Percentiles rank a stretch among this genome's conserved stretches.
Conservation (phyloP, 2,797 vertebrate genomes). For the Picus viridis region DNA sequence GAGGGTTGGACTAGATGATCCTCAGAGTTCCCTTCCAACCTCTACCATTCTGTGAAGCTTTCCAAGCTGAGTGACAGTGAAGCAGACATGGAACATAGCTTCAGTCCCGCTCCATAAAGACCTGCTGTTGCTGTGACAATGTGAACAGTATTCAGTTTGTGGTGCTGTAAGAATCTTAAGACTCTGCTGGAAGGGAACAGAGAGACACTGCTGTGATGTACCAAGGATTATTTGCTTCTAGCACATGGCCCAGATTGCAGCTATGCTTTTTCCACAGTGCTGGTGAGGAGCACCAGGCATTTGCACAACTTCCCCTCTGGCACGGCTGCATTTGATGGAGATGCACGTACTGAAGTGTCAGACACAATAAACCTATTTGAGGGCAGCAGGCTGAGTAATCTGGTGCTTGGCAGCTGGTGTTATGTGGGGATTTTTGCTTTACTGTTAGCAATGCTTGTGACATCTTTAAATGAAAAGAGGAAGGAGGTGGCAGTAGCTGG, state of each 20-base stretch:
- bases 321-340: conserved; percentile 20
- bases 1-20: too few species aligned
- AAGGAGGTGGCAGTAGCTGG: conserved; percentile 34
- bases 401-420: conserved; percentile 55
- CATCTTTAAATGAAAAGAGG: conserved; percentile 35
- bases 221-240: not conserved
- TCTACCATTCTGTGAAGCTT: not conserved
- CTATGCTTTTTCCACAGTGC: not conserved
- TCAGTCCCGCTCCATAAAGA: accelerated
- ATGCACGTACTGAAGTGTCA: conserved; percentile 9
- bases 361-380: conserved; percentile 36
- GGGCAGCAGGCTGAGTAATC: conserved; percentile 60
- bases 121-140: not conserved
- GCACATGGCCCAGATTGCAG: not conserved
- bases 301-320: conserved; percentile 51
- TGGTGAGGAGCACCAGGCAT: not conserved
- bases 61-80: too few species aligned
- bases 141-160: not conserved
- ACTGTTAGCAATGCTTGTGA: conserved; percentile 36
- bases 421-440: conserved; percentile 47
- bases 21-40: too few species aligned
- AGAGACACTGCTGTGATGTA: not conserved
- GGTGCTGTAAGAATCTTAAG: not conserved
- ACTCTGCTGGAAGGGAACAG: not conserved
- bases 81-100: not conserved